Base-by-base conservation (phyloP, 2,797 vertebrate species). In the Dryobates pubescens region DNA sequence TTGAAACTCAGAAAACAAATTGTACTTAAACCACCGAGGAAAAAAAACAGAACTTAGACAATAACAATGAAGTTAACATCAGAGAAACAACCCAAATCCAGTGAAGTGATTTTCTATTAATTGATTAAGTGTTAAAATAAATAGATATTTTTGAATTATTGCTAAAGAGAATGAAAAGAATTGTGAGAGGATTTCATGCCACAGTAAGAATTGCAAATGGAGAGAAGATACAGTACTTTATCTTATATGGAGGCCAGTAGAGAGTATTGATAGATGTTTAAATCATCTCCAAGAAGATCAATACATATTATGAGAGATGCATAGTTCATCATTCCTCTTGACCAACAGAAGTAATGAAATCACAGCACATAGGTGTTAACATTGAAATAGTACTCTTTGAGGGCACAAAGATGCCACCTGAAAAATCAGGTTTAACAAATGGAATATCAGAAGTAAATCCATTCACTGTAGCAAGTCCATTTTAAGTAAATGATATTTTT, bases 251-350 rank as follows among this genome's bases (percentile, higher is more conserved):
- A 95, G 43, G 67, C 82, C 81, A 77, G 58, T 63, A 86, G 61
- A 93, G 32, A 19, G 6, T 88, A 94, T 85, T 5, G 22, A 93
- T 80, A 93, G 76, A 84, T 58, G 64, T 74, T 95, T 95, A 95
- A 96, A 94, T 95, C 56, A 90, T 41, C 72, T 53, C 36, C 26
- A 77, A 69, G 30, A 62, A 65, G 81, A 97, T 97, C 94, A 93
- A 95, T 95, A 93, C 18, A n/a, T 92, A 93, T 72, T 92, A 92
- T 82, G 63, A 94, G 87, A 92, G 16, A 59, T 54, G 54, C 45
- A 71, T n/a, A 77, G 67, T 91, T 92, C 82, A 90, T 96, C 74
- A 83, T 88, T 94, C 75, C 76, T 92, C 92, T 69, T 77, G 94
- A 93, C 70, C 83, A 86, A 92, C 26, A 94, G 54, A 56, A 96